Conservation (phyloP, 2,888 invertebrate genomes). For the Hirtodrosophila histrioides region DNA sequence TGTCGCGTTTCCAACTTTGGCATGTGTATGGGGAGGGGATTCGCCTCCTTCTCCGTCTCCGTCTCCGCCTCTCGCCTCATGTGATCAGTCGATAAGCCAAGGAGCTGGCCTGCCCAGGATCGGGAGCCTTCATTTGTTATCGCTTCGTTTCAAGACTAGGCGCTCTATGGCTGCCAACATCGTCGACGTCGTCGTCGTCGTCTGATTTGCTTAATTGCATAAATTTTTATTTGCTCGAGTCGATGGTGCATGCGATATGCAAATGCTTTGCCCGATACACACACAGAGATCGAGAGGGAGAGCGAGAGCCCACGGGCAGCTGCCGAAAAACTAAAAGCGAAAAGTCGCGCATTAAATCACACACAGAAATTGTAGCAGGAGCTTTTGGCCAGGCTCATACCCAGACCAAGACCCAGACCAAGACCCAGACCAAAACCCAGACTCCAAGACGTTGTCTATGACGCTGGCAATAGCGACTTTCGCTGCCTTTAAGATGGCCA, state of each 20-base stretch:
- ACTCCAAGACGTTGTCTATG: constrained; percentile 27
- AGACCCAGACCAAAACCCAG: constrained; percentile 26
- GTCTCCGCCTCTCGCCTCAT: constrained; percentile 6
- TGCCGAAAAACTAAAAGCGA: constrained; percentile 51
- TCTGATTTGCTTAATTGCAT: constrained; percentile 79
- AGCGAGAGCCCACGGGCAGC: constrained; percentile 41
- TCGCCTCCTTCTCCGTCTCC: constrained; percentile 10
- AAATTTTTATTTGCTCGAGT: constrained; percentile 76
- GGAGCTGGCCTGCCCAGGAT: constrained; percentile 29
- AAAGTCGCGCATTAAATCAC: constrained; percentile 77
- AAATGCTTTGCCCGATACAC: constrained; percentile 47
- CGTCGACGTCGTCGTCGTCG: constrained; percentile 40
- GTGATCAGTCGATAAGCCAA: constrained; percentile 14
- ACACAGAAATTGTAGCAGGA: constrained; percentile 71
- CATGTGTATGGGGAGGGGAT: constrained; percentile 12
- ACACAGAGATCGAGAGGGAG: background rate
- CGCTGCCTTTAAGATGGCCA: constrained; percentile 55
- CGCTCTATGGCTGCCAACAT: constrained; percentile 18
- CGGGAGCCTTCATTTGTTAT: constrained; percentile 47
- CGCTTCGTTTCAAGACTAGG: constrained; percentile 7
- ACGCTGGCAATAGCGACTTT: constrained; percentile 44
- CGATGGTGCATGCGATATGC: constrained; percentile 78
- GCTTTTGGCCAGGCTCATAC: constrained; percentile 7
- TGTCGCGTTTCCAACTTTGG: constrained; percentile 15
- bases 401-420: constrained; percentile 22